These are phyloP conservation scores for Nyleta sp. DNA, from an alignment of 2,888 invertebrate genomes.

Conservation along the genomic window DNA sequence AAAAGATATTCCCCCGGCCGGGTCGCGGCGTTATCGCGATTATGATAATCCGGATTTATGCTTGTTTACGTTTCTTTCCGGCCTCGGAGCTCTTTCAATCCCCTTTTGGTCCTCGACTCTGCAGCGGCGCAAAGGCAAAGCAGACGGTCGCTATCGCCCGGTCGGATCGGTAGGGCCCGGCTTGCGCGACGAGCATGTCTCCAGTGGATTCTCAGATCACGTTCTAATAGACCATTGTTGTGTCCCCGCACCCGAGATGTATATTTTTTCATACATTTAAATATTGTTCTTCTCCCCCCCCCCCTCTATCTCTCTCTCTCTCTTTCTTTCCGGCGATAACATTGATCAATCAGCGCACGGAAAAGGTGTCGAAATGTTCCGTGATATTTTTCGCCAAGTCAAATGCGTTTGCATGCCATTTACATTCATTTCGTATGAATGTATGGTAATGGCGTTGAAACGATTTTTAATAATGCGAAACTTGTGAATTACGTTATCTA, in stretches of 20 bases:
- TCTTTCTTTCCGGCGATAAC: slow-evolving; percentile 38
- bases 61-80: slow-evolving; percentile 73
- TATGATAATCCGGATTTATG: slow-evolving; percentile 77
- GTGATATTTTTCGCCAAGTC: slow-evolving; percentile 7
- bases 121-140: slow-evolving; percentile 53
- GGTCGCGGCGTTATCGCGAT: slow-evolving; percentile 75
- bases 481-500: background rate
- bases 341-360: slow-evolving; percentile 42
- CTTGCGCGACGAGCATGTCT: slow-evolving; percentile 27
- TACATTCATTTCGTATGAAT: background rate
- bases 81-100: slow-evolving; percentile 49
- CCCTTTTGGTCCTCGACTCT: slow-evolving; percentile 55
- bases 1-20: slow-evolving; percentile 71
- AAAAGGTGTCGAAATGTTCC: slow-evolving; percentile 40
- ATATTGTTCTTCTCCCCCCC: background rate
- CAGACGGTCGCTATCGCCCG: slow-evolving; percentile 64
- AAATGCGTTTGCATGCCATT: slow-evolving; percentile 8
- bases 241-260: slow-evolving; percentile 23
- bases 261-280: slow-evolving; percentile 45
- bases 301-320: too few relatives aligned
- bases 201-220: slow-evolving; percentile 15
- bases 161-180: slow-evolving; percentile 59
- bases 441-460: background rate
- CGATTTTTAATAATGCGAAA: background rate
- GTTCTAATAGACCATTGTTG: slow-evolving; percentile 52